phyloP scores from a whole-genome alignment of 2,888 invertebrate species.

The Dryomyza anilis region DNA sequence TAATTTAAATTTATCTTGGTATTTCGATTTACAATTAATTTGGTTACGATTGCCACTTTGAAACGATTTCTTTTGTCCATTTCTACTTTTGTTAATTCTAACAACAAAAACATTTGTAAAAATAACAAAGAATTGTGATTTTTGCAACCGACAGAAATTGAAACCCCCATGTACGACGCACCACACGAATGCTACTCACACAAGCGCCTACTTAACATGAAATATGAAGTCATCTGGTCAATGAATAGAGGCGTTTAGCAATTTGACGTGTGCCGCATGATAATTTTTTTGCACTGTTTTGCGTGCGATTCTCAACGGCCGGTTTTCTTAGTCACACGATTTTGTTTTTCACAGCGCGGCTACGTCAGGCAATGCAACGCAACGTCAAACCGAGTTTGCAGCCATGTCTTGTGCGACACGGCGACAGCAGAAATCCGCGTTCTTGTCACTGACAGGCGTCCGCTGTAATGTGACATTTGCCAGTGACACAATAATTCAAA shows the following conservation, averaged over 20 bases:
- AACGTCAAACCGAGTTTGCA: background rate
- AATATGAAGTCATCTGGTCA: slow-evolving; percentile 36
- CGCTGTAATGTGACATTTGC: slow-evolving; percentile 17
- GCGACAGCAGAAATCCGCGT: slow-evolving; percentile 39
- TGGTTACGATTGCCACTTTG: too few species aligned
- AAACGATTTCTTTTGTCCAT: too few species aligned
- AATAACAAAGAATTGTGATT: too few species aligned
- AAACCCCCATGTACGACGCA: background rate
- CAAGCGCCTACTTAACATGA: slow-evolving; percentile 42
- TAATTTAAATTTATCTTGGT: too few species aligned
- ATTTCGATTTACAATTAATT: too few species aligned
- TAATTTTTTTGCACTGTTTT: slow-evolving; percentile 26
- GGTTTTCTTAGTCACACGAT: too few species aligned
- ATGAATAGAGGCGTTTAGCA: slow-evolving; percentile 40
- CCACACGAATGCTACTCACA: background rate
- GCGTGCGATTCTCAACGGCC: slow-evolving; percentile 24
- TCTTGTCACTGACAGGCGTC: slow-evolving; percentile 41
- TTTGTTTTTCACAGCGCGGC: background rate
- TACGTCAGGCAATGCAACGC: too few species aligned
- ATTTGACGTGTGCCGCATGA: slow-evolving; percentile 40
- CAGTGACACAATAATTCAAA: slow-evolving; percentile 12
- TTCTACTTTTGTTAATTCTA: too few species aligned
- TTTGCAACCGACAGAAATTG: too few species aligned
- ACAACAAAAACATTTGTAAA: too few species aligned
- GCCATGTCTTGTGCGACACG: background rate